Conservation (phyloP, 2,797 vertebrate species). For the Scomberomorus guttatus region DNA sequence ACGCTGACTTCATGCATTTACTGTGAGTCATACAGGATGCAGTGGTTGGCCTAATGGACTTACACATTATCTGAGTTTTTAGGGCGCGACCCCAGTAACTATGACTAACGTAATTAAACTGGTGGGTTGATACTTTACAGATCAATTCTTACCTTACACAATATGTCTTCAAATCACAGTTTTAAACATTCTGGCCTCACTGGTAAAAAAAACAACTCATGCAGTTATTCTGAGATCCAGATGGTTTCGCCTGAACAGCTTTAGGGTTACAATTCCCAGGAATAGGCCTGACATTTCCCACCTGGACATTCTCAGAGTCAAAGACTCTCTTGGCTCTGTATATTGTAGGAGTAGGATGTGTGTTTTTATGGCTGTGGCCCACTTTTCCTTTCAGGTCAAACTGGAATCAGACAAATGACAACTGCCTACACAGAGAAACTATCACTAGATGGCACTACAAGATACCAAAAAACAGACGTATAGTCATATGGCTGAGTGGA, state of each 20-base stretch:
- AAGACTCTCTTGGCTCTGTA: background rate
- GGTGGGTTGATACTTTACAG: slow-evolving; percentile 29
- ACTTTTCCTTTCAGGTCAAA: slow-evolving; percentile 31
- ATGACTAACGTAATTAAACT: slow-evolving; percentile 47
- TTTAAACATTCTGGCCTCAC: slow-evolving; percentile 56
- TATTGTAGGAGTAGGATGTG: background rate
- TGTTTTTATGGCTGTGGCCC: slow-evolving; percentile 28
- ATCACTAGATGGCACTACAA: slow-evolving; percentile 74
- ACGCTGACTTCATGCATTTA: background rate
- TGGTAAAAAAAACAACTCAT: slow-evolving; percentile 23
- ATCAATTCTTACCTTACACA: slow-evolving; percentile 42
- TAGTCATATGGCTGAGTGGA: background rate
- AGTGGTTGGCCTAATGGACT: background rate
- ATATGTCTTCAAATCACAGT: slow-evolving; percentile 24
- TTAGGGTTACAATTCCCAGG: slow-evolving; percentile 2
- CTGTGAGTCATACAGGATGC: slow-evolving; percentile 43
- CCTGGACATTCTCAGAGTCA: slow-evolving; percentile 22
- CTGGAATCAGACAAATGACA: background rate
- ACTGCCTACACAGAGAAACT: background rate
- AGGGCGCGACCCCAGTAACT: slow-evolving; percentile 41
- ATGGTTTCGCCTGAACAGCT: slow-evolving; percentile 23
- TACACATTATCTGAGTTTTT: slow-evolving; percentile 15
- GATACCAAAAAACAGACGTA: slow-evolving; percentile 24
- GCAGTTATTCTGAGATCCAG: slow-evolving; percentile 1
- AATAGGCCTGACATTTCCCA: slow-evolving; percentile 11